phyloP scores from a whole-genome alignment of 2,888 invertebrate genomes.

The Agriopis aurantiaria region DNA sequence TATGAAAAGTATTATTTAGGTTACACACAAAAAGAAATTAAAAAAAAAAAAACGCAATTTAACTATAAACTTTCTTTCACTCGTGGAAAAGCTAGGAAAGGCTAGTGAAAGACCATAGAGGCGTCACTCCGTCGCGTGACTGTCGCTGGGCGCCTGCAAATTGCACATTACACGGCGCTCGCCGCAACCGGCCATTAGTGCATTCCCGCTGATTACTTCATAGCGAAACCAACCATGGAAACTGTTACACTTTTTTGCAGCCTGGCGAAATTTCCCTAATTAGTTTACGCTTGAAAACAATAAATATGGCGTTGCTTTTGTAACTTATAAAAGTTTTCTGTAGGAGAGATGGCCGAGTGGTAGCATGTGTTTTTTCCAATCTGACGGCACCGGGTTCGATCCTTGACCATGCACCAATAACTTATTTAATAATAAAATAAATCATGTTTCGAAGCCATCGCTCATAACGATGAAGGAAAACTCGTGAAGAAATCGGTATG shows the following conservation, averaged over 20 bases:
- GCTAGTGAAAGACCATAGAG: conserved; percentile 34
- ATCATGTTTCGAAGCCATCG: too few species aligned
- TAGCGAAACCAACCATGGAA: conserved; percentile 77
- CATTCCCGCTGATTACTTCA: conserved; percentile 82
- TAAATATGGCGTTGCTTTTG: conserved; percentile 33
- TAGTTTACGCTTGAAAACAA: conserved; percentile 49
- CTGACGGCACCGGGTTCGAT: too few species aligned
- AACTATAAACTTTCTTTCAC: neutral
- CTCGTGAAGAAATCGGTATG: too few species aligned
- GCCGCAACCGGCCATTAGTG: conserved; percentile 80
- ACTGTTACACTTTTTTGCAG: conserved; percentile 72
- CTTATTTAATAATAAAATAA: too few species aligned
- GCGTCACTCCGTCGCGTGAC: conserved; percentile 72
- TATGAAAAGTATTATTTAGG: too few species aligned
- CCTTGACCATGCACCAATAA: too few species aligned
- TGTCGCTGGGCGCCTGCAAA: conserved; percentile 73
- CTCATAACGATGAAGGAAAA: too few species aligned
- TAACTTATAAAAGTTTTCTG: conserved; percentile 7
- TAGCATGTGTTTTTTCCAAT: too few species aligned
- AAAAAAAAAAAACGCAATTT: neutral
- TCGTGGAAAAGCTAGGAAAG: conserved; percentile 21
- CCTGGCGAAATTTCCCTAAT: conserved; percentile 56
- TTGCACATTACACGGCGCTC: conserved; percentile 79
- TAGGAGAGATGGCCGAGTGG: too few species aligned
- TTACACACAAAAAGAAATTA: too few species aligned